Conservation (phyloP, 2,797 vertebrate genomes). For the Psittacula echo region DNA sequence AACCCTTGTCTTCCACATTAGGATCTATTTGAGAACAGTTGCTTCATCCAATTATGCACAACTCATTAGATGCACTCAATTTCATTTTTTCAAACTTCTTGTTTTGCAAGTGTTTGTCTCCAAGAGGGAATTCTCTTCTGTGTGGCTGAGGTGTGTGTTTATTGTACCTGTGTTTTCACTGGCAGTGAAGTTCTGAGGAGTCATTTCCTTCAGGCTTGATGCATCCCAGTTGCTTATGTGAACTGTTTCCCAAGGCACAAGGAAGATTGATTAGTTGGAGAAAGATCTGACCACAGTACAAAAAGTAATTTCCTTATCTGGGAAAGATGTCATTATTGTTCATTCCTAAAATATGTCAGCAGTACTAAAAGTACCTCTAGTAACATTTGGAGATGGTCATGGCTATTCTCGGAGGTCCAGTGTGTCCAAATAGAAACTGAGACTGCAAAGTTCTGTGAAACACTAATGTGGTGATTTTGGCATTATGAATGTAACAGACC, state of each 20-base stretch:
- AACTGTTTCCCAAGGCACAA: slow-evolving; percentile 2
- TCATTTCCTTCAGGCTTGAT: slow-evolving; percentile 27
- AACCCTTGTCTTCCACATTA: background rate
- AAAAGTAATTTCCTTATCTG: slow-evolving; percentile 49
- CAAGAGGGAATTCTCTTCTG: background rate
- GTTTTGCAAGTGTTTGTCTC: background rate
- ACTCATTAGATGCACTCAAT: background rate
- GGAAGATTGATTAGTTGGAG: slow-evolving; percentile 18
- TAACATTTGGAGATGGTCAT: background rate
- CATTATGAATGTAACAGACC: background rate
- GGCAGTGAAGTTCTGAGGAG: background rate
- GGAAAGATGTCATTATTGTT: slow-evolving; percentile 22
- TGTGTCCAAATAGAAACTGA: background rate
- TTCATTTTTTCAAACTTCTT: background rate
- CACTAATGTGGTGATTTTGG: background rate
- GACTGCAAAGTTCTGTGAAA: background rate
- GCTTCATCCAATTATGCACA: background rate
- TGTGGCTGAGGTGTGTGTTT: background rate
- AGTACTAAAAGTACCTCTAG: background rate
- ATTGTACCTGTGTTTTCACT: background rate
- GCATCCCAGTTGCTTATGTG: background rate
- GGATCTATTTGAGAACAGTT: background rate
- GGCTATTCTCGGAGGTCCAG: background rate
- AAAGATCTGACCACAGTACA: background rate
- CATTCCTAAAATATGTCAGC: slow-evolving; percentile 25